Conservation (phyloP, 1,140 invertebrate species). For the Ectropis grisescens region DNA sequence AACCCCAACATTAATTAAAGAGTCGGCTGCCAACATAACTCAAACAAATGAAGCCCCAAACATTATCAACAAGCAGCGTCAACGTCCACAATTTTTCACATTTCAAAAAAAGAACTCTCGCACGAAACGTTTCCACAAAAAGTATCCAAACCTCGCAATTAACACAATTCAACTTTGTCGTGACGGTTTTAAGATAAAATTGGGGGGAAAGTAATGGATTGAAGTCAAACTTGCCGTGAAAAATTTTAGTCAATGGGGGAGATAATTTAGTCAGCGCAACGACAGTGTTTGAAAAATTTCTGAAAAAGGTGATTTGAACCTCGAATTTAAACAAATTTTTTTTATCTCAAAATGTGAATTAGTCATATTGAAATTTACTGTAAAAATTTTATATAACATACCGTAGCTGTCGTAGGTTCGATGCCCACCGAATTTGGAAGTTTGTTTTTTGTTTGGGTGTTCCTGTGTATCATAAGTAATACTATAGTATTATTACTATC, state of each 20-base stretch:
- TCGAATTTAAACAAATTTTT: too few relatives aligned
- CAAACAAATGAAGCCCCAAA: background rate
- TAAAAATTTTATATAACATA: too few relatives aligned
- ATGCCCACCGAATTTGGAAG: too few relatives aligned
- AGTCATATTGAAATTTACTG: too few relatives aligned
- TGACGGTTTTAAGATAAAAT: constrained; percentile 55
- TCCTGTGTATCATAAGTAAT: too few relatives aligned
- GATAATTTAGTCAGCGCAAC: constrained; percentile 56
- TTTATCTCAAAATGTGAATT: too few relatives aligned
- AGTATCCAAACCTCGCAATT: constrained; percentile 50
- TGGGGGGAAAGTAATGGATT: constrained; percentile 58
- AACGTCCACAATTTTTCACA: constrained; percentile 18
- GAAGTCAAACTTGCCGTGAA: constrained; percentile 65
- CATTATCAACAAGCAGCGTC: constrained; percentile 8
- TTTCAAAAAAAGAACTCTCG: constrained; percentile 17
- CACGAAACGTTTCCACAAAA: constrained; percentile 36
- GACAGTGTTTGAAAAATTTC: constrained; percentile 60
- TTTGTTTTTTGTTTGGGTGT: too few relatives aligned
- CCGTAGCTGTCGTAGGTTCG: too few relatives aligned
- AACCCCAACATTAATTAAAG: too few relatives aligned
- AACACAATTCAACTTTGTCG: constrained; percentile 50
- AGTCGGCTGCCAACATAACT: too few relatives aligned
- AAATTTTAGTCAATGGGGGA: constrained; percentile 65
- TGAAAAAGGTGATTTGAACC: constrained; percentile 66
- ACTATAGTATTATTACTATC: too few relatives aligned